These are phyloP conservation scores for Cyanoderma ruficeps DNA, from an alignment of 2,113 vertebrate genomes.

Conservation along the genomic window DNA sequence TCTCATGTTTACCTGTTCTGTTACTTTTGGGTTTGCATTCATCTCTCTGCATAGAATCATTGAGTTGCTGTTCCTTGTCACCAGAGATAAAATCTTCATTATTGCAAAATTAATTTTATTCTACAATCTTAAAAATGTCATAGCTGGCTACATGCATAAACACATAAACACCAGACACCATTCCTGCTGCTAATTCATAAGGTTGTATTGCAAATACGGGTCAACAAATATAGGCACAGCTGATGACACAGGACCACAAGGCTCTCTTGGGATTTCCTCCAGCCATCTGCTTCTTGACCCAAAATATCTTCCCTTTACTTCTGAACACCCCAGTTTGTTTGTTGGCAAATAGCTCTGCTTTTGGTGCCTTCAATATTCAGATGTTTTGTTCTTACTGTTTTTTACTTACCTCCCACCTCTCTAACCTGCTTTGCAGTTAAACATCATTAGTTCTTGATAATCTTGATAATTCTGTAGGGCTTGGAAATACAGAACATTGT, in stretches of 20 bases:
- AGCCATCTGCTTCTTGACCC: neutral
- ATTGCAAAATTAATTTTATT: conserved; percentile 16
- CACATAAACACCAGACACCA: neutral
- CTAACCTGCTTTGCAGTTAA: neutral
- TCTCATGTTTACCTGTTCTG: neutral
- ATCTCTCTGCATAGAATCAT: neutral
- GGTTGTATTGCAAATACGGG: neutral
- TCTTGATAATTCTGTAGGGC: neutral
- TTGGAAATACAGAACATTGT: neutral
- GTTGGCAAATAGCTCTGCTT: neutral
- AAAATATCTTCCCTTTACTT: neutral
- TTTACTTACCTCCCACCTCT: neutral
- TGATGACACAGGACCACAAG: neutral
- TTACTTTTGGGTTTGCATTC: neutral
- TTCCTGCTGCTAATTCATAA: neutral
- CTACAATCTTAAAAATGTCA: conserved; percentile 27
- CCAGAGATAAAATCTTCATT: conserved; percentile 14
- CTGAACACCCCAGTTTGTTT: neutral
- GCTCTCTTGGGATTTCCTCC: neutral
- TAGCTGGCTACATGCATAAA: neutral
- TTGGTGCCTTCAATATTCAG: neutral
- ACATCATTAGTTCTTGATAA: neutral
- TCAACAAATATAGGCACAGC: neutral
- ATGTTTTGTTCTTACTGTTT: neutral
- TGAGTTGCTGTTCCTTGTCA: neutral